Evolutionary conservation across 2,797 vertebrate species (phyloP), one percentile per base, ranked within the genome.

Genomic region (Sphaeramia orbicularis): DNA sequence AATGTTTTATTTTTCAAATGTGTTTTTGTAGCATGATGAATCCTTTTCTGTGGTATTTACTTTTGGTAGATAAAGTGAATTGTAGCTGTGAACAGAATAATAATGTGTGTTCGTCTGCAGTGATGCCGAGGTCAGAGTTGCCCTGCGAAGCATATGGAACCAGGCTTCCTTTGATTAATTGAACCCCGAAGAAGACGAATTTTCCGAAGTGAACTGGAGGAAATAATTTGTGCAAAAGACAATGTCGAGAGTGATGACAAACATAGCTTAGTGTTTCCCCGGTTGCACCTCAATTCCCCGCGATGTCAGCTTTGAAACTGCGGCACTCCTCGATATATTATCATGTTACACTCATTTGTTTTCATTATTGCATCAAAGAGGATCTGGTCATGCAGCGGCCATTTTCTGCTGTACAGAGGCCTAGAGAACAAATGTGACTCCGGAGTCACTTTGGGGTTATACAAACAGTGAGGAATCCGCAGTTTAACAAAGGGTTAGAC

Each of bases 291-390:
- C 86, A 84, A 77, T 86, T 87, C 87, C 69, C 81, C 19, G 47
- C 72, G 30, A 85, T 77, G 87, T 87, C 83, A 81, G 85, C 85
- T 86, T 86, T 89, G 89, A 85, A 86, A 87, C 71, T 82, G 81
- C 82, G 15, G 83, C 85, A 49, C 87, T 78, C 76, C 76, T 76
- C 86, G 11, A 86, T 89, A 87, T 86, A 86, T 93, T 91, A 93
- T 90, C 90, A 78, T 91, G 88, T 92, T 93, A 92, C 91, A 86
- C 77, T 92, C 88, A 92, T 92, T 92, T 89, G 89, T 94, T 93
- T 92, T 92, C 90, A 92, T 93, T 92, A 93, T 85, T 69, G 85
- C 91, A 93, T 93, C 92, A 94, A 94, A 95, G 89, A 83, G 71
- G 76, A 75, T 74, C 81, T 88, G 86, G 89, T 92, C 87, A 91